These are phyloP conservation scores for Piezodorus guildinii DNA, from an alignment of 1,140 invertebrate species.

Conservation along the genomic window DNA sequence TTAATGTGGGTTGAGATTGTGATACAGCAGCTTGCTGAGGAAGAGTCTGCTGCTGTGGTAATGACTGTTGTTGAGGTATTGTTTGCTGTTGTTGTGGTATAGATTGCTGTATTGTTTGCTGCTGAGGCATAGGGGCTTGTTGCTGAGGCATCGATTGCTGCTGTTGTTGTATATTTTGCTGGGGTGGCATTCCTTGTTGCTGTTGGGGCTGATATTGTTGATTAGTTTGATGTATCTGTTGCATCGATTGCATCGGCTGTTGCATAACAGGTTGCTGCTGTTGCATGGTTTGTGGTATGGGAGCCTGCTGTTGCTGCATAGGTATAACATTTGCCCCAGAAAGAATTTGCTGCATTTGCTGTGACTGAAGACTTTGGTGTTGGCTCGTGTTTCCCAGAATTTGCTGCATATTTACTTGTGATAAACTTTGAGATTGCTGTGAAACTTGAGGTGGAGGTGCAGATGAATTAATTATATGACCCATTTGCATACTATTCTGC, in stretches of 20 bases:
- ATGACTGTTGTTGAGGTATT: conserved; percentile 29
- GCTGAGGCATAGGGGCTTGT: conserved; percentile 36
- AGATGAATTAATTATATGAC: conserved; percentile 32
- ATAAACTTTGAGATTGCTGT: conserved; percentile 30
- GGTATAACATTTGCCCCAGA: conserved; percentile 34
- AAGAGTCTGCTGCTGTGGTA: conserved; percentile 23
- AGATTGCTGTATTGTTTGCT: conserved; percentile 35
- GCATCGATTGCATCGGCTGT: conserved; percentile 1
- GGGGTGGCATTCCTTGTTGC: conserved; percentile 39
- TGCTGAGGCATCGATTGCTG: conserved; percentile 38
- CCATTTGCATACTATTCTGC: conserved; percentile 27
- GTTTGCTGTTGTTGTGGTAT: conserved; percentile 36
- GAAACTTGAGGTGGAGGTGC: conserved; percentile 38
- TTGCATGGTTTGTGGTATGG: conserved; percentile 37
- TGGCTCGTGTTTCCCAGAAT: conserved; percentile 23
- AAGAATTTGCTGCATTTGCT: conserved; percentile 42
- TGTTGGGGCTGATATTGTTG: conserved; percentile 34
- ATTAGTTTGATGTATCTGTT: conserved; percentile 32
- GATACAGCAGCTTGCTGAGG: too few relatives aligned
- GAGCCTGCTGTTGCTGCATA: conserved; percentile 35
- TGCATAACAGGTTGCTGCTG: conserved; percentile 33
- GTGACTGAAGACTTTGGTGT: conserved; percentile 41
- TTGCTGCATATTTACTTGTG: conserved; percentile 35
- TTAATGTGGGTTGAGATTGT: not conserved
- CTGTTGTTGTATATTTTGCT: conserved; percentile 33